Conservation (phyloP, 2,797 vertebrate species). For the Gobio occitaniae region DNA sequence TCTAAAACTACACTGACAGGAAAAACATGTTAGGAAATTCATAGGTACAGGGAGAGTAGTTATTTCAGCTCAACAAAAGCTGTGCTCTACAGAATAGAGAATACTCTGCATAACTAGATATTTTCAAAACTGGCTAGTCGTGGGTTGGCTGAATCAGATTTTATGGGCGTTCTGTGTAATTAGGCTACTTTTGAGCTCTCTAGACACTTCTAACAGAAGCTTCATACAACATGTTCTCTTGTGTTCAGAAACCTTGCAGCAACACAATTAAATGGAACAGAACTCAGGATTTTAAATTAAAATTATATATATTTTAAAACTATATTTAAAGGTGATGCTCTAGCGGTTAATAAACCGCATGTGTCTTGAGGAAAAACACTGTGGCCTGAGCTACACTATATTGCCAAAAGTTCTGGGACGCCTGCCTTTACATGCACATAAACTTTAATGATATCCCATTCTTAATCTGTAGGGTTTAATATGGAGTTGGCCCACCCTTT, state of each 20-base stretch:
- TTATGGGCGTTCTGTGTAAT: neutral
- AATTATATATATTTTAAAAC: neutral
- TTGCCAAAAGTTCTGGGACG: too few relatives aligned
- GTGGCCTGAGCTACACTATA: too few relatives aligned
- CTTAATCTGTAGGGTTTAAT: too few relatives aligned
- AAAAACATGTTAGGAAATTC: slow-evolving; percentile 46
- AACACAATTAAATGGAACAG: neutral
- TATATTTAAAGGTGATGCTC: neutral
- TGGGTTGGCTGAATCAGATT: neutral
- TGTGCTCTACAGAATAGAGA: slow-evolving; percentile 57
- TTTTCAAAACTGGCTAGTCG: neutral
- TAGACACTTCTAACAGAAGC: neutral
- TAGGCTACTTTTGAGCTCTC: neutral
- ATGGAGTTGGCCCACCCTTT: too few relatives aligned
- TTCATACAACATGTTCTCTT: neutral
- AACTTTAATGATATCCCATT: too few relatives aligned
- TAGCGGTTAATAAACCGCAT: neutral
- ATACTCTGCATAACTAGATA: slow-evolving; percentile 31
- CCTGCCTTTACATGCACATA: too few relatives aligned
- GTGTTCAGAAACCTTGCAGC: neutral
- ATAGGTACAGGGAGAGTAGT: slow-evolving; percentile 29
- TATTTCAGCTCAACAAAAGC: slow-evolving; percentile 52
- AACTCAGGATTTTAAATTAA: slow-evolving; percentile 7
- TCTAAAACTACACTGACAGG: slow-evolving; percentile 60
- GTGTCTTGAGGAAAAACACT: too few relatives aligned